Base-by-base conservation (phyloP, 2,888 invertebrate genomes). In the Lampropteryx suffumata region DNA sequence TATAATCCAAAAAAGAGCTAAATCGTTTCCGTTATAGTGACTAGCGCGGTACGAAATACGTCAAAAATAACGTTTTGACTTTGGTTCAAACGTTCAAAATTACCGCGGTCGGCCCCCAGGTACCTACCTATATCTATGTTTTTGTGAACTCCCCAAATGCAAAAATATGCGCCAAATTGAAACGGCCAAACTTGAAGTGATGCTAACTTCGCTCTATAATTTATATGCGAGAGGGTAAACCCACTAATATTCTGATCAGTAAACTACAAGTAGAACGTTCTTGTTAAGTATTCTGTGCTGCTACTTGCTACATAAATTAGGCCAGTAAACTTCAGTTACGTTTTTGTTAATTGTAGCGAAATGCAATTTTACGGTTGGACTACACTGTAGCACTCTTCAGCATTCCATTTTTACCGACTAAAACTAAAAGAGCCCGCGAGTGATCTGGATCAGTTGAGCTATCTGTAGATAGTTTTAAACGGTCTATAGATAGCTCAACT, bases 221-320 rank as follows among this genome's bases (percentile, higher is more conserved):
- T 24, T 26, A 26, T 26, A 36, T 39, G 14, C 27, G 6, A 9
- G 24, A 32, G 27, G 27, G 24, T 26, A 30, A 2, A 13, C 30
- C 30, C 9, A 28, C 28, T 29, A 11, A 8, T 27, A 26, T 11
- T 11, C 32, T 12, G 39, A 28, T 17, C 34, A 39, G 39, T 29
- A 14, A 28, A 28, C 17, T 12, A 27, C 12, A 21, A 40, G 33
- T 33, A 34, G 7, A 2, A 17, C 2, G 17, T 17, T 10, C 42
- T 37, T 8, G 28, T 44, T 45, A 17, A 10, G 26, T 46, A 51
- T 46, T 51, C 50, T 26, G 35, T 14, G 7, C 33, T 26, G 35
- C 32, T 32, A 26, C 44, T 29, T 32, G 29, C 44, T 29, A 24
- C 32, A 41, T 45, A 51, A 46, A 45, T 45, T 41, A 45, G 45